Evolutionary conservation across 37 sponge, comb jelly and placozoan genomes (phyloP), one percentile per base, ranked within the genome.

Genomic region (Crambe crambe): DNA sequence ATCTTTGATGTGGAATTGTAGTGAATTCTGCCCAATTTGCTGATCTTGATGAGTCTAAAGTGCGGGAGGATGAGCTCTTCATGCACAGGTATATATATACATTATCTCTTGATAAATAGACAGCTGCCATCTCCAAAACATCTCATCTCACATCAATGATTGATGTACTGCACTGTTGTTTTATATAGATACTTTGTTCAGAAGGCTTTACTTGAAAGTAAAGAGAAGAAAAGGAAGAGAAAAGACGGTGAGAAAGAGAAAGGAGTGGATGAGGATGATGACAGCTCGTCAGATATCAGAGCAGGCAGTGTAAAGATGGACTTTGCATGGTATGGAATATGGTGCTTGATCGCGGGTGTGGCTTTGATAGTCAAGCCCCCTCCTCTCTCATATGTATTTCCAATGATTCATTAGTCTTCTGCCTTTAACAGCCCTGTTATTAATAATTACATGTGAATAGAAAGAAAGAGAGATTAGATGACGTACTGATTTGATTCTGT

Each of bases 41-140:
- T 27, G 42, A 77, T 27, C 86, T 91, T 70, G 68, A 89, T 58
- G 83, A 81, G 59, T 56, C 68, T 15, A 83, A 93, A 51, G 87
- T 97, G 15, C 58, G 88, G 26, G 89, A 85, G 37, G 95, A 97
- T 39, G 93, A 95, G 37, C 66, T 78, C 35, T 97, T 95, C 85
- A 91, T 95, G 68, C 87, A 95, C 87, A 88, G 86, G 88, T 97
- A 37, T 2, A 30, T 65, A 26, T 30, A 30, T 65, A 2, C 27
- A 5, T 1, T 17, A 31, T 20, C 5, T 17, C 3, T 20, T 17
- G 2, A 26, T 30, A 17, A 29, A 65, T 9, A 2, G 25, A 30
- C 30, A 31, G 15, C 12, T 65, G 10, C 2, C 31, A 30, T 34
- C 25, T 17, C 2, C 2, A 65, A 31, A 31, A 2, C 17, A n/a